A percentile compares a stretch with the other conserved stretches of the same genome.
These are phyloP conservation scores for Archivesica marissinica DNA, from an alignment of 1,140 invertebrate species.

Conservation along the genomic window DNA sequence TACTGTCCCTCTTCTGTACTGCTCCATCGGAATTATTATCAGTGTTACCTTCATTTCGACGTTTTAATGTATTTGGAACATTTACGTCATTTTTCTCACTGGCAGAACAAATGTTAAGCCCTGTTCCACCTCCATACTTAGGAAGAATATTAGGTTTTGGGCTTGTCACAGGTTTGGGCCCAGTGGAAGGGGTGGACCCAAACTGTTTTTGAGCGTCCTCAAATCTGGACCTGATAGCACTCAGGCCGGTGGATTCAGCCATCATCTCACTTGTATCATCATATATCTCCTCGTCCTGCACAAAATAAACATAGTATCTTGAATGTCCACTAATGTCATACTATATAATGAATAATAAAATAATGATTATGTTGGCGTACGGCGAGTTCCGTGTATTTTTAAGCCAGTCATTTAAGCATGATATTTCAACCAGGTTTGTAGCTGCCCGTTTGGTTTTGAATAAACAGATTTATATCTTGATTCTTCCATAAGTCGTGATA, in stretches of 20 bases:
- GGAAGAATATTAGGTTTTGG: background rate
- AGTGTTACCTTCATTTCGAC: background rate
- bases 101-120: conserved; percentile 8
- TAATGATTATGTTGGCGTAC: no score
- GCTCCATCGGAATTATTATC: background rate
- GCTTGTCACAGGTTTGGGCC: background rate
- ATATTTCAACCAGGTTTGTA: background rate
- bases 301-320: background rate
- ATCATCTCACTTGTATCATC: background rate
- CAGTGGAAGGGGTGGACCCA: background rate
- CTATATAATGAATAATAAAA: background rate
- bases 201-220: conserved; percentile 5
- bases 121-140: conserved; percentile 18
- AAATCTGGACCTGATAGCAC: conserved; percentile 15
- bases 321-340: background rate
- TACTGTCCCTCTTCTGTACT: conserved; percentile 3
- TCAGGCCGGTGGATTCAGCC: conserved; percentile 1
- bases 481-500: background rate
- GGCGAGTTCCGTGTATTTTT: no score
- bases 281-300: background rate
- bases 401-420: background rate
- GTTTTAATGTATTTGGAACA: no score
- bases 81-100: no score
- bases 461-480: background rate
- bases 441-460: background rate